Conservation (phyloP, 2,113 vertebrate species). For the Actinemys pallida region DNA sequence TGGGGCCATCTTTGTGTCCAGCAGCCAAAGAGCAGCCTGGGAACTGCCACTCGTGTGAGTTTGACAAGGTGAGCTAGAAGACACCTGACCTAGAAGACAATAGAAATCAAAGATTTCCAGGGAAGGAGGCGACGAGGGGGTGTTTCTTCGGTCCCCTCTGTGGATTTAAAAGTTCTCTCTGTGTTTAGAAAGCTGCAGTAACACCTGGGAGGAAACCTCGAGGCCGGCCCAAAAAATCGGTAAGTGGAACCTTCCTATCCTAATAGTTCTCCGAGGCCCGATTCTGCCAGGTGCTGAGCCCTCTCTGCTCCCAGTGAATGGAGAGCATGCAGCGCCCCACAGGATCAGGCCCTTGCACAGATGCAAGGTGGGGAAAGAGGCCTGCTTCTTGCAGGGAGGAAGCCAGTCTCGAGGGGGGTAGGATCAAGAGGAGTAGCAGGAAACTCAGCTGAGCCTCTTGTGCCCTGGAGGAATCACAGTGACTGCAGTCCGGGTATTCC, state of each 20-base stretch:
- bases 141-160: background rate
- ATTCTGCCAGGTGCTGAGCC: background rate
- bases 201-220: slow-evolving; percentile 89
- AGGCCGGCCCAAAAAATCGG: slow-evolving; percentile 96
- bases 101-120: background rate
- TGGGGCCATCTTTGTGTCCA: background rate
- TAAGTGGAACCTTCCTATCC: slow-evolving; percentile 65
- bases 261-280: too few relatives aligned
- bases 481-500: too few relatives aligned
- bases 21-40: background rate
- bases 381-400: background rate
- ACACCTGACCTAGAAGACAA: background rate
- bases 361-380: background rate
- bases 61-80: rapidly evolving
- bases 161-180: background rate
- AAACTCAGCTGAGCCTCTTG: background rate
- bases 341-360: background rate
- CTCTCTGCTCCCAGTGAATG: background rate
- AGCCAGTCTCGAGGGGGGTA: background rate
- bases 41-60: slow-evolving; percentile 44
- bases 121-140: background rate
- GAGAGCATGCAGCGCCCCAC: background rate
- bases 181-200: slow-evolving; percentile 86
- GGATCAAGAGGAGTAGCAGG: background rate
- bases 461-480: background rate